These are phyloP conservation scores for Synanthedon vespiformis DNA, from an alignment of 2,888 invertebrate genomes.

Conservation along the genomic window DNA sequence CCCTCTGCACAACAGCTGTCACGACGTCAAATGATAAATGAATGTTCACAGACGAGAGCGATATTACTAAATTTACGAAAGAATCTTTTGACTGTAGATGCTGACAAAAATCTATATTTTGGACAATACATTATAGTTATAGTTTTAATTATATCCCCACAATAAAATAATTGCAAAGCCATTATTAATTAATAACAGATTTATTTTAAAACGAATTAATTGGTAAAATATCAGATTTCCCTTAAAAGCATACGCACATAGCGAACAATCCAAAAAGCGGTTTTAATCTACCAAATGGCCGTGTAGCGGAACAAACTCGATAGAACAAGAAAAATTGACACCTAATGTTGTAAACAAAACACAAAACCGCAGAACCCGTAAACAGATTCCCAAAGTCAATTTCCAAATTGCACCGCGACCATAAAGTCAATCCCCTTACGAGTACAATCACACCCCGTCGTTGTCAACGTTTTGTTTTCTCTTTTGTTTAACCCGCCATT, in stretches of 20 bases:
- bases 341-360: conserved; percentile 41
- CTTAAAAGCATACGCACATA: not conserved
- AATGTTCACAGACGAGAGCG: conserved; percentile 13
- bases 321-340: conserved; percentile 47
- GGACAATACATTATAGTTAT: no score
- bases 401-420: conserved; percentile 62
- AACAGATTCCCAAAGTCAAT: conserved; percentile 67
- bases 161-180: no score
- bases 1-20: not conserved
- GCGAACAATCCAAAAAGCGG: not conserved
- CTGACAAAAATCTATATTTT: no score
- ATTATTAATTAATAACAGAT: no score
- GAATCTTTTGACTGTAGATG: no score
- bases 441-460: conserved; percentile 63
- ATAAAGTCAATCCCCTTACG: conserved; percentile 64
- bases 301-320: conserved; percentile 25
- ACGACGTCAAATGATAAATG: conserved; percentile 8
- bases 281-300: conserved; percentile 33
- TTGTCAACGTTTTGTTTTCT: conserved; percentile 68
- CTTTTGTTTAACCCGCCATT: conserved; percentile 36
- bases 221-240: no score
- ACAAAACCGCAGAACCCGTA: conserved; percentile 34
- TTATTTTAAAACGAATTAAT: no score
- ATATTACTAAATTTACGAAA: conserved; percentile 5
- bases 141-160: no score